phyloP scores from a whole-genome alignment of 2,888 invertebrate species.

The Pteria penguin region DNA sequence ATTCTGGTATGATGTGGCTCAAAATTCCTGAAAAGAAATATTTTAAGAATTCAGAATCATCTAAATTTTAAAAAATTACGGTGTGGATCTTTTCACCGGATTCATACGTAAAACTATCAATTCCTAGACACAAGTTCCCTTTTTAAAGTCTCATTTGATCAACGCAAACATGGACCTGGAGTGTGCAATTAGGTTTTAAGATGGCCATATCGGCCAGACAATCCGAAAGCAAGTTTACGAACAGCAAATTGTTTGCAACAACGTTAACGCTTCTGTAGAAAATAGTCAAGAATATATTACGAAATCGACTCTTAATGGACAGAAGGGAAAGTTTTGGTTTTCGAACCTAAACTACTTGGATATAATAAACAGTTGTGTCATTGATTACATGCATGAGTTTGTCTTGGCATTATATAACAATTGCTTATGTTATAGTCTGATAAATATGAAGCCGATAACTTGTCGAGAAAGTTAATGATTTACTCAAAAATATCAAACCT shows the following conservation, averaged over 20 bases:
- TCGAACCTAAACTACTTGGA: constrained; percentile 22
- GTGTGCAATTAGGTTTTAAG: too few species aligned
- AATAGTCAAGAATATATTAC: background rate
- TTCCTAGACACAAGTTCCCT: too few species aligned
- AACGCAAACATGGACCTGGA: too few species aligned
- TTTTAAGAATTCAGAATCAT: too few species aligned
- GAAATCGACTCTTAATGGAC: constrained; percentile 4
- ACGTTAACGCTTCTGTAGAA: background rate
- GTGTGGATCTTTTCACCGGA: too few species aligned
- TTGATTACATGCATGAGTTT: constrained; percentile 38
- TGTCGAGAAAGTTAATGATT: constrained; percentile 5
- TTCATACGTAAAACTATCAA: too few species aligned
- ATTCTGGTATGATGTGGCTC: too few species aligned
- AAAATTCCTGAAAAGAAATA: too few species aligned
- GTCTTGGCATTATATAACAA: constrained; percentile 28
- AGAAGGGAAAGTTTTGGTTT: constrained; percentile 33
- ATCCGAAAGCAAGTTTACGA: background rate
- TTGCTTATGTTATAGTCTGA: constrained; percentile 38
- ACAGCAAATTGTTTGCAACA: background rate
- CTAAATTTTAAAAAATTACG: too few species aligned
- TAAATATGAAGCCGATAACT: constrained; percentile 2
- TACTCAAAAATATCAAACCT: constrained; percentile 20
- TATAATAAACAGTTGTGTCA: constrained; percentile 29
- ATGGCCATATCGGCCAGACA: constrained; percentile 8
- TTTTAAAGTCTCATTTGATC: too few species aligned